Percentiles rank a stretch among this genome's conserved stretches.
phyloP scores from a whole-genome alignment of 2,113 vertebrate genomes.

The Caranx melampygus region DNA sequence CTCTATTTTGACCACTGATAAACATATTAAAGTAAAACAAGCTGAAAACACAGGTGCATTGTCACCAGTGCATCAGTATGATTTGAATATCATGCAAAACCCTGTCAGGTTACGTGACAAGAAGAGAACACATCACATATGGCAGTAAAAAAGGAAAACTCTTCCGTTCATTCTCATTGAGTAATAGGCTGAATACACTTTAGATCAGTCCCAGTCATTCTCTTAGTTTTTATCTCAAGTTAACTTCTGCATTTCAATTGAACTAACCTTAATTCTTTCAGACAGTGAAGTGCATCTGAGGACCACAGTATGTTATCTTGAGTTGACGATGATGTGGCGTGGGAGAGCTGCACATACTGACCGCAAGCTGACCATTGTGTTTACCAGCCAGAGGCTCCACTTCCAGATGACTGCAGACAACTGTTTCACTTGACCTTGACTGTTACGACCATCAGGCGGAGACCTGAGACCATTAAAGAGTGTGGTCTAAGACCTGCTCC shows the following conservation, averaged over 20 bases:
- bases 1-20: conserved; percentile 7
- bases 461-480: conserved; percentile 14
- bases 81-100: conserved; percentile 33
- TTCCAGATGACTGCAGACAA: conserved; percentile 68
- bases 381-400: conserved; percentile 43
- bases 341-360: conserved; percentile 54
- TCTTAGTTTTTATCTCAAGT: conserved; percentile 10
- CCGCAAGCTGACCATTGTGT: conserved; percentile 51
- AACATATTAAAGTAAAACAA: neutral
- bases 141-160: neutral
- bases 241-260: conserved; percentile 29
- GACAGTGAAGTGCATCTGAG: conserved; percentile 43
- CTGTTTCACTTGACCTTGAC: conserved; percentile 66
- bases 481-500: too few species aligned
- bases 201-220: neutral
- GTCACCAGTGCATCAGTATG: neutral
- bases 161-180: neutral
- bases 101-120: neutral
- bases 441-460: conserved; percentile 37
- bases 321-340: conserved; percentile 51
- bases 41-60: neutral
- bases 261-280: conserved; percentile 21
- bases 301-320: conserved; percentile 30
- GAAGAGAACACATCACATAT: neutral
- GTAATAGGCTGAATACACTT: neutral